Evolutionary conservation across 2,113 vertebrate genomes (phyloP), one percentile per base, ranked within the genome.

Genomic region (Polypterus senegalus): DNA sequence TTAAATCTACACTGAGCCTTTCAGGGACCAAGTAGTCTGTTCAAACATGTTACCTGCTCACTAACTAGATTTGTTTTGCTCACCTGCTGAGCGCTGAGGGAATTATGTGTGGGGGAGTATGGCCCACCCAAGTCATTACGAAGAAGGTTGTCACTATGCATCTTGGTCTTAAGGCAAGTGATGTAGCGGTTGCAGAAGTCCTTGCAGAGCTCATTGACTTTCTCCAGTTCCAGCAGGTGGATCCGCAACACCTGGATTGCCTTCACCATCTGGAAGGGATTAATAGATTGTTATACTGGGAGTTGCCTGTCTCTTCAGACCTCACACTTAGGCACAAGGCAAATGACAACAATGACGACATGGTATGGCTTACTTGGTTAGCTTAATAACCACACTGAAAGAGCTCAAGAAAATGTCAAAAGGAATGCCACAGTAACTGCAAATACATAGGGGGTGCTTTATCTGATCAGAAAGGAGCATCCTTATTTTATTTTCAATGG

Each of bases 91-190:
- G 97, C 87, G 80, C 84, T 91, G 77, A 96, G 88, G 78, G 86
- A 92, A 78, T 91, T 91, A 73, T 94, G 92, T 66, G 88, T 86
- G 8, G 95, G 96, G 66, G 96, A 98, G 67, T 98, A 98, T 44
- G 96, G 93, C 0, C 93, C 93, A 65, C 92, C 94, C 7, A 98
- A 81, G 79, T 98, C 94, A 0, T 96, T 98, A 75, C 96, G 92
- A 75, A 98, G 93, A 78, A 98, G 90, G 88, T 98, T 98, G 78
- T 98, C 96, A 0, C 94, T 98, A 88, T 98, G 93, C 94, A 98
- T 97, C 91, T 98, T 98, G 73, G 94, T 98, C 86, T 98, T 97
- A 80, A 98, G 93, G 83, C 96, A 98, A 78, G 96, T 97, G 85
- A 98, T 98, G 67, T 98, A 98, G 44, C 94, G 96, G 74, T 98